A percentile compares a stretch with the other conserved stretches of the same genome.
Evolutionary conservation across 2,113 vertebrate species (phyloP).

Genomic region (Rana temporaria): DNA sequence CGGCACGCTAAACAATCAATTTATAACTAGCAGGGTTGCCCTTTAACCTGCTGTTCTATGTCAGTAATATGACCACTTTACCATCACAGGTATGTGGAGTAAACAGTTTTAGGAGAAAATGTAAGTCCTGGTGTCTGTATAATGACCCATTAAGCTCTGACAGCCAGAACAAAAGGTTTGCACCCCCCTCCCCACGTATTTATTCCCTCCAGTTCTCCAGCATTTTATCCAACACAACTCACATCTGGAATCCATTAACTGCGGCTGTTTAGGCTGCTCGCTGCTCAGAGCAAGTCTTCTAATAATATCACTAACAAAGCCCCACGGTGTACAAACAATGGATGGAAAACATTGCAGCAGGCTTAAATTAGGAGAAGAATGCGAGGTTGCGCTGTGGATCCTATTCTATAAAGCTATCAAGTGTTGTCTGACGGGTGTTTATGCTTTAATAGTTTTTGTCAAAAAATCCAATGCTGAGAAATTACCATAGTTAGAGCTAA

Average conservation of each 20-base stretch:
- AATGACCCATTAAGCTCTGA: neutral
- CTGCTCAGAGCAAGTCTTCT: conserved; percentile 14
- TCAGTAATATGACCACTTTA: too few species aligned
- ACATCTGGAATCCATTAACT: conserved; percentile 51
- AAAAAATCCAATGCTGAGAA: too few species aligned
- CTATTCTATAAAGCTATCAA: too few species aligned
- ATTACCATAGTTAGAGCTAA: too few species aligned
- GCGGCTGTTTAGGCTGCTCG: conserved; percentile 24
- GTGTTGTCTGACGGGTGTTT: too few species aligned
- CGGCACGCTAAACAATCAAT: too few species aligned
- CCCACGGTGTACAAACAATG: conserved; percentile 33
- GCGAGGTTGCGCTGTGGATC: neutral
- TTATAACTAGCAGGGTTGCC: too few species aligned
- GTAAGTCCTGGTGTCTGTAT: neutral
- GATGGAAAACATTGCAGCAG: conserved; percentile 17
- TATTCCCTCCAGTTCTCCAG: conserved; percentile 24
- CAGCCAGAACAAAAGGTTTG: conserved; percentile 51
- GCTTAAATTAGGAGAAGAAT: conserved; percentile 34
- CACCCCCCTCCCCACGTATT: neutral
- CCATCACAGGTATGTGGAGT: too few species aligned
- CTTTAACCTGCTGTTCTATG: too few species aligned
- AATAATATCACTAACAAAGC: conserved; percentile 38
- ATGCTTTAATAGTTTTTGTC: too few species aligned
- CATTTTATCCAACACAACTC: conserved; percentile 17
- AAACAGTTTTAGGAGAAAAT: too few species aligned